phyloP scores from a whole-genome alignment of 1,140 invertebrate genomes.

The Rhyacophila brunnea region DNA sequence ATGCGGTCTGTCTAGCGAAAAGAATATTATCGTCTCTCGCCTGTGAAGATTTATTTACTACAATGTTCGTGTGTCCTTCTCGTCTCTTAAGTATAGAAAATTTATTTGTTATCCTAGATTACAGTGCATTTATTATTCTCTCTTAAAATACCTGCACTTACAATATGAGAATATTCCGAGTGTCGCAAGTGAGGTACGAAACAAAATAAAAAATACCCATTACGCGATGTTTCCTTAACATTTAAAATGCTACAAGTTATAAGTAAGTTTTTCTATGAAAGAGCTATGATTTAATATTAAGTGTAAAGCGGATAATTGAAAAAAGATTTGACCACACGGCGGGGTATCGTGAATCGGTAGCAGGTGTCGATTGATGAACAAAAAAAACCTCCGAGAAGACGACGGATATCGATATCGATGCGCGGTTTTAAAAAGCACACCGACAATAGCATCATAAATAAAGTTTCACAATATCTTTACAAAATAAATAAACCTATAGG shows the following conservation, averaged over 20 bases:
- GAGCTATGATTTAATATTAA: too few species aligned
- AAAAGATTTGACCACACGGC: not conserved
- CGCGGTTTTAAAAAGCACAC: not conserved
- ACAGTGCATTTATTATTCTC: conserved; percentile 5
- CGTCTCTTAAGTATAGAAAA: not conserved
- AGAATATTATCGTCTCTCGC: not conserved
- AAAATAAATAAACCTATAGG: conserved; percentile 35
- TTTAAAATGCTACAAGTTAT: too few species aligned
- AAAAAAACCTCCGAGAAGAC: not conserved
- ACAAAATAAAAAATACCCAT: not conserved
- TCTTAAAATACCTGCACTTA: not conserved
- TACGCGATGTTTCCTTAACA: too few species aligned
- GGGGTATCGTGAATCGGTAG: not conserved
- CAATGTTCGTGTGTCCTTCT: conserved; percentile 17
- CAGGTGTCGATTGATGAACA: not conserved
- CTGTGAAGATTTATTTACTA: conserved; percentile 4
- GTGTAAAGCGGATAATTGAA: too few species aligned
- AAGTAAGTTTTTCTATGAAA: too few species aligned
- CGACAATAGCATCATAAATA: not conserved
- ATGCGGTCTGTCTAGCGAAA: not conserved
- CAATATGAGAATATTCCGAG: conserved; percentile 3
- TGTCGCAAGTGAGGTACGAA: conserved; percentile 4
- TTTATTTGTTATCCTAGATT: conserved; percentile 13
- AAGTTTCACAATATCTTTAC: conserved; percentile 21
- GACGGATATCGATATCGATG: not conserved